phyloP scores from a whole-genome alignment of 92 coral and sea anemone genomes.

The Zoanthus sociatus region DNA sequence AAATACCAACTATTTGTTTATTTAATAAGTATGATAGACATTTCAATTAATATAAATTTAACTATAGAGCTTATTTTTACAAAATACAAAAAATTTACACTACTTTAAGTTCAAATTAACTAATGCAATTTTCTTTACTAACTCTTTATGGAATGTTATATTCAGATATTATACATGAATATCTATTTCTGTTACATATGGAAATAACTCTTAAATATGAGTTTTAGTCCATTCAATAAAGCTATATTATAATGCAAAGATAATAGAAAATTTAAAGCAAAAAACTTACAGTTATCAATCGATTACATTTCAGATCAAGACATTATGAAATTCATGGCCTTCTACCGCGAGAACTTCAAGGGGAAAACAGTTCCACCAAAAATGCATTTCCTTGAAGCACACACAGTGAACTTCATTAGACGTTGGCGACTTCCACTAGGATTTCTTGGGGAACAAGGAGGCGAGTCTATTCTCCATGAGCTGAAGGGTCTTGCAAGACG shows the following conservation, averaged over 20 bases:
- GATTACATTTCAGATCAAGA: slow-evolving; percentile 9
- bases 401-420: slow-evolving; percentile 21
- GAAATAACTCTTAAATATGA: background rate
- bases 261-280: background rate
- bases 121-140: background rate
- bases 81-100: background rate
- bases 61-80: background rate
- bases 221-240: background rate
- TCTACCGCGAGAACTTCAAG: slow-evolving; percentile 17
- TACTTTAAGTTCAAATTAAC: background rate
- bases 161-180: background rate
- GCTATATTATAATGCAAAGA: background rate
- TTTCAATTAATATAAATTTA: background rate
- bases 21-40: too few species aligned
- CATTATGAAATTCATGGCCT: slow-evolving; percentile 38
- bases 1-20: background rate
- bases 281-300: background rate
- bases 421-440: slow-evolving; percentile 15
- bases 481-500: slow-evolving; percentile 20
- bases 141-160: too few species aligned
- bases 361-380: slow-evolving; percentile 25
- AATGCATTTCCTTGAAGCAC: background rate
- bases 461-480: slow-evolving; percentile 21
- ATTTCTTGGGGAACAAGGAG: slow-evolving; percentile 29
- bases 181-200: background rate